These are phyloP conservation scores for Agonum fuliginosum DNA, from an alignment of 2,888 invertebrate genomes.

Conservation along the genomic window DNA sequence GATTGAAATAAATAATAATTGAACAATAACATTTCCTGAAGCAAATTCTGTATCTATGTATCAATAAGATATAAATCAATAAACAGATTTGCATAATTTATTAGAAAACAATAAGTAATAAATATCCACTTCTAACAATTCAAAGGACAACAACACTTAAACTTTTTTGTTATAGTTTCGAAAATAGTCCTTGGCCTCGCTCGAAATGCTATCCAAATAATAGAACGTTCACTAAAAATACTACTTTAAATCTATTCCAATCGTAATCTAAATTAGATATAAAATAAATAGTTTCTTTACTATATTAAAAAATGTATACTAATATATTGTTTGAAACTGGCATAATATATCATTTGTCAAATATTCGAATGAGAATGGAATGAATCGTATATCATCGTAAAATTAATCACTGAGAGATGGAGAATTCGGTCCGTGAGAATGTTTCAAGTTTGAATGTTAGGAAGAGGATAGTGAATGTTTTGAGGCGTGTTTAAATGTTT, in stretches of 20 bases:
- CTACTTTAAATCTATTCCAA: no score
- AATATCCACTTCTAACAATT: neutral
- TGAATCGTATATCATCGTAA: neutral
- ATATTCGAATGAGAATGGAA: constrained; percentile 8
- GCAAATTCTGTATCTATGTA: neutral
- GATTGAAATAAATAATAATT: neutral
- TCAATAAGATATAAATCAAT: neutral
- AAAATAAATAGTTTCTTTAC: no score
- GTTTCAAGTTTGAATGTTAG: no score
- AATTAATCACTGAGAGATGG: neutral
- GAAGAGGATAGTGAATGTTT: constrained; percentile 2
- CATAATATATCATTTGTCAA: constrained; percentile 24
- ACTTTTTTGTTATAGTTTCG: constrained; percentile 7
- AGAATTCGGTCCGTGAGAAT: neutral
- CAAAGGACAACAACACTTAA: constrained; percentile 20
- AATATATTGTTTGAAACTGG: constrained; percentile 5
- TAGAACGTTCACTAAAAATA: constrained; percentile 25
- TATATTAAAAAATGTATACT: neutral
- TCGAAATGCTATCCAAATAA: constrained; percentile 23
- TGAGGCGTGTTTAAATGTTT: constrained; percentile 19
- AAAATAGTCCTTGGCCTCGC: constrained; percentile 35
- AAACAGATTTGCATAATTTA: constrained; percentile 9
- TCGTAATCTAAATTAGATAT: no score
- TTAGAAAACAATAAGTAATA: neutral
- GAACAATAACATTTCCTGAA: constrained; percentile 9